phyloP scores from a whole-genome alignment of 1,140 invertebrate genomes.

The Hypothenemus hampei region DNA sequence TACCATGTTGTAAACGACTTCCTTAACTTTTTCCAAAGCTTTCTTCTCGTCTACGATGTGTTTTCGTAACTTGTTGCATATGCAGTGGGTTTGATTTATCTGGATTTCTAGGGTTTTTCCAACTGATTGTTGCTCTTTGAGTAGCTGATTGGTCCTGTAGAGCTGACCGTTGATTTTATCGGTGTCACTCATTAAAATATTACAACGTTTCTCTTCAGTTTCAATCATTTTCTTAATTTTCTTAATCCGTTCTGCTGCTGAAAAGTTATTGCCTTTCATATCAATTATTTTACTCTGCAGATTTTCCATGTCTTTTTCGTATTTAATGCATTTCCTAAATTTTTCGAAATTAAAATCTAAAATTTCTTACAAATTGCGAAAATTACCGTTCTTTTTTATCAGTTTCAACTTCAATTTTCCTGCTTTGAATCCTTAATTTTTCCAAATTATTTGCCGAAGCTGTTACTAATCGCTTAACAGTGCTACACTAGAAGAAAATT shows the following conservation, averaged over 20 bases:
- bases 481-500: constrained; percentile 24
- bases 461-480: constrained; percentile 30
- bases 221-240: constrained; percentile 36
- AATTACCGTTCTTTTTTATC: constrained; percentile 25
- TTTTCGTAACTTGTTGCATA: constrained; percentile 33
- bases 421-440: constrained; percentile 30
- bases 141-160: constrained; percentile 31
- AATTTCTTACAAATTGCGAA: background rate
- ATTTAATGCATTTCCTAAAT: constrained; percentile 22
- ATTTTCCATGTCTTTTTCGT: constrained; percentile 27
- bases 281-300: constrained; percentile 30
- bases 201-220: constrained; percentile 30
- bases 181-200: constrained; percentile 30
- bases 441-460: constrained; percentile 32
- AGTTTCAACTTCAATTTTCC: constrained; percentile 28
- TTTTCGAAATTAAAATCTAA: background rate
- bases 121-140: constrained; percentile 29
- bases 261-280: constrained; percentile 27
- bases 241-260: constrained; percentile 32
- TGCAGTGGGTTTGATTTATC: constrained; percentile 28
- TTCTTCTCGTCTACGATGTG: constrained; percentile 36
- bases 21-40: constrained; percentile 43
- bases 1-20: constrained; percentile 44
- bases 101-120: constrained; percentile 33
- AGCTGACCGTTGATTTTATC: constrained; percentile 35